Conservation (phyloP, 2,113 vertebrate genomes). For the Apteryx mantelli region DNA sequence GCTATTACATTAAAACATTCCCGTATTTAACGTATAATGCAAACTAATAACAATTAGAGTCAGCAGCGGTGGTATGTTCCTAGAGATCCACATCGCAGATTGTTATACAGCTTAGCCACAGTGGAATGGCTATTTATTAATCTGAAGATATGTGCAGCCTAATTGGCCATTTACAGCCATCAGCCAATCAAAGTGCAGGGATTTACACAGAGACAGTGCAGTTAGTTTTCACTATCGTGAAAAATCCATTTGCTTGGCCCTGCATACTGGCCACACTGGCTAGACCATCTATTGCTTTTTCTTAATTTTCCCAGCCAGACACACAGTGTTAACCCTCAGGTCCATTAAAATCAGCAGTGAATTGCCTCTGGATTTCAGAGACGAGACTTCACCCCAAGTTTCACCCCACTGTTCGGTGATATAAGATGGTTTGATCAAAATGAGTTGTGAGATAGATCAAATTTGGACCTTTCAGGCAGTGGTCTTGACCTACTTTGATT, state of each 20-base stretch:
- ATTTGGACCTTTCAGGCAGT: not conserved
- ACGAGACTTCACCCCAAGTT: not conserved
- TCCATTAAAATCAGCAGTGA: not conserved
- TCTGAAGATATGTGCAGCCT: not conserved
- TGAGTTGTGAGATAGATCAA: not conserved
- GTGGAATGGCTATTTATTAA: not conserved
- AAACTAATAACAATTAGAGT: conserved; percentile 54
- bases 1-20: conserved; percentile 52
- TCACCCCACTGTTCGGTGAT: not conserved
- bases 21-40: conserved; percentile 35
- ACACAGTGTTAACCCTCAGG: not conserved
- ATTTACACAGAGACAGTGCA: not conserved
- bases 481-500: not conserved
- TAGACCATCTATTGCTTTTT: not conserved
- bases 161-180: not conserved
- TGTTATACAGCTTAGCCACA: not conserved
- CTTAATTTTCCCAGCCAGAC: not conserved
- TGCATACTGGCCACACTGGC: not conserved
- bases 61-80: not conserved
- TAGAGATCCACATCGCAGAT: not conserved
- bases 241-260: not conserved
- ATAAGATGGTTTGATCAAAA: not conserved
- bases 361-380: not conserved
- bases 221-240: not conserved
- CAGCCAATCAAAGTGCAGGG: not conserved